phyloP scores from a whole-genome alignment of 2,113 vertebrate species.

The Semnopithecus entellus region DNA sequence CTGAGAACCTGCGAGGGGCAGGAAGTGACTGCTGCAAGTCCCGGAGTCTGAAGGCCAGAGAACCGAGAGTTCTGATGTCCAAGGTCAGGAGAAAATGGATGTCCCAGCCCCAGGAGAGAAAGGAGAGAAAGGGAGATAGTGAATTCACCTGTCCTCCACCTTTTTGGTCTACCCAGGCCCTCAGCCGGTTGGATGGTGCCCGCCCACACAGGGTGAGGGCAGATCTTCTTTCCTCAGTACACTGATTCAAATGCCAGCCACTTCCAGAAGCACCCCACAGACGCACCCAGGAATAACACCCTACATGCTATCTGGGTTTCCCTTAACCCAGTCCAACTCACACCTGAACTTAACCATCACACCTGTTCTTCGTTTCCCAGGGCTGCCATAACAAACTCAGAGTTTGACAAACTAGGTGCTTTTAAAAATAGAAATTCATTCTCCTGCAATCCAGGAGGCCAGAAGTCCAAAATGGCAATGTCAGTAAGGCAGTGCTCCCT shows the following conservation, averaged over 20 bases:
- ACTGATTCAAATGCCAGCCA: neutral
- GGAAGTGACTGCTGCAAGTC: neutral
- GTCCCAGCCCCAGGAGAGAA: neutral
- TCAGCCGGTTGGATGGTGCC: too few species aligned
- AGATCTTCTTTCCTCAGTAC: neutral
- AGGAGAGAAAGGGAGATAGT: neutral
- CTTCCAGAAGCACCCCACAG: neutral
- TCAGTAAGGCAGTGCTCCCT: neutral
- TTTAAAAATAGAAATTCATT: neutral
- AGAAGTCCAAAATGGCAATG: too few species aligned
- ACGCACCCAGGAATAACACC: neutral
- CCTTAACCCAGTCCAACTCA: neutral
- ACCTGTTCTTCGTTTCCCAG: rapidly evolving
- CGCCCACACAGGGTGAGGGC: neutral
- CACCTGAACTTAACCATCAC: neutral
- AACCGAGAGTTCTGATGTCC: neutral
- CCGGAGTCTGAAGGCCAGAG: neutral
- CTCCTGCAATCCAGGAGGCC: neutral
- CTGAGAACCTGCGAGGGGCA: neutral
- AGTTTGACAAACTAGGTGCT: neutral
- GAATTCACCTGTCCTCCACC: neutral
- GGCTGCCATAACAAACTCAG: neutral
- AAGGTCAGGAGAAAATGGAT: neutral
- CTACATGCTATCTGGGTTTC: neutral
- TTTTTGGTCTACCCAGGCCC: neutral